Percentiles rank a stretch among this genome's conserved stretches.
Evolutionary conservation across 2,888 invertebrate genomes (phyloP).

Genomic region (Ectemnius cavifrons): DNA sequence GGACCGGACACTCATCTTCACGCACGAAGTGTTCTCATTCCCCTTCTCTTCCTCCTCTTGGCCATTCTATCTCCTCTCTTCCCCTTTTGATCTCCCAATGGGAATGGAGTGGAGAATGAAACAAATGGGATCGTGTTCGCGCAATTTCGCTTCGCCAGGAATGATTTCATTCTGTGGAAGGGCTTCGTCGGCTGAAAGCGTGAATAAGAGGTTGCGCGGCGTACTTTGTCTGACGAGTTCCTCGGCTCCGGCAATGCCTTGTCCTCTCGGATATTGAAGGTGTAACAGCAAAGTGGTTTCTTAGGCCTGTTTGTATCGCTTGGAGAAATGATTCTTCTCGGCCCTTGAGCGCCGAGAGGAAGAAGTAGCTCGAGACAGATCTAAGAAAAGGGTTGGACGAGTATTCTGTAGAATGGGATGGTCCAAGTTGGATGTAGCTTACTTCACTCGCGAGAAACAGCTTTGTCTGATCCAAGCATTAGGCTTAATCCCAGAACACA

Average conservation of each 20-base stretch:
- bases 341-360: background rate
- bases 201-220: background rate
- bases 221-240: background rate
- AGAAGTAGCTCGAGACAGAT: background rate
- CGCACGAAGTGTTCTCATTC: background rate
- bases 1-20: background rate
- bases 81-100: background rate
- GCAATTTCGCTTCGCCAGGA: background rate
- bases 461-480: background rate
- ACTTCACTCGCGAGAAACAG: background rate
- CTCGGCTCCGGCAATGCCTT: background rate
- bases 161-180: background rate
- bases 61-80: too few relatives aligned
- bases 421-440: background rate
- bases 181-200: constrained; percentile 1
- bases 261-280: background rate
- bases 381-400: too few relatives aligned
- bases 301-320: background rate
- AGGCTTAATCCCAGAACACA: constrained; percentile 4
- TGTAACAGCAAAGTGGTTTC: background rate
- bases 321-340: background rate
- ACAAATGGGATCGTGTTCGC: constrained; percentile 6
- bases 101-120: background rate
- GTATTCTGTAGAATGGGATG: background rate
- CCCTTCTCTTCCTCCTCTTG: background rate